phyloP scores from a whole-genome alignment of 2,113 vertebrate genomes.

The Callocephalon fimbriatum region DNA sequence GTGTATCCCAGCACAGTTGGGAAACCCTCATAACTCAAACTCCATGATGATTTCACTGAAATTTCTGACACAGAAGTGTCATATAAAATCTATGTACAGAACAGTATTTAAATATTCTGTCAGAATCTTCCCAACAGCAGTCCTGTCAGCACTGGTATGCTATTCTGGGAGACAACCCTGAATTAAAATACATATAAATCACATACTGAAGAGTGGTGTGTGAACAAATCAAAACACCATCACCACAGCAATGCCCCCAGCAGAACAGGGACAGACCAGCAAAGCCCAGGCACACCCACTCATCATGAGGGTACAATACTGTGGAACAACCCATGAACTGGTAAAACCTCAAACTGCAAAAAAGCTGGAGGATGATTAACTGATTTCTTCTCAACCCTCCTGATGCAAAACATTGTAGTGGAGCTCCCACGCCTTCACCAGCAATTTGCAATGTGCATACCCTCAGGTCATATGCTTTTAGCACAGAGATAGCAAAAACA shows the following conservation, averaged over 20 bases:
- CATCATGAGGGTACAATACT: background rate
- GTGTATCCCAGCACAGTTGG: background rate
- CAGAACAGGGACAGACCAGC: background rate
- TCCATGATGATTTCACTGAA: background rate
- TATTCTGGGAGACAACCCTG: background rate
- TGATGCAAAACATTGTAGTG: background rate
- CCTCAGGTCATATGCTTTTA: background rate
- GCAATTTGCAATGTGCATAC: background rate
- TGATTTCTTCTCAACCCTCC: background rate
- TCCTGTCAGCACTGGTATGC: background rate
- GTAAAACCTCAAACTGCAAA: background rate
- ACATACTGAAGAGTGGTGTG: background rate
- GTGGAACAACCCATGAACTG: background rate
- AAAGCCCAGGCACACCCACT: background rate
- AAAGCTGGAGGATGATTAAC: background rate
- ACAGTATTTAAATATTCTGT: background rate
- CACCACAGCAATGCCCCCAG: background rate
- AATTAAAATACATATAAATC: background rate
- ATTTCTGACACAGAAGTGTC: background rate
- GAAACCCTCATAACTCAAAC: background rate
- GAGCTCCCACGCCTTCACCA: background rate
- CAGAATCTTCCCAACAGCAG: background rate
- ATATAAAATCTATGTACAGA: background rate
- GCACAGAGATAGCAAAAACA: background rate
- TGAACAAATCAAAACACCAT: background rate